Base-by-base conservation (phyloP, 2,113 vertebrate genomes). In the Hymenochirus boettgeri region DNA sequence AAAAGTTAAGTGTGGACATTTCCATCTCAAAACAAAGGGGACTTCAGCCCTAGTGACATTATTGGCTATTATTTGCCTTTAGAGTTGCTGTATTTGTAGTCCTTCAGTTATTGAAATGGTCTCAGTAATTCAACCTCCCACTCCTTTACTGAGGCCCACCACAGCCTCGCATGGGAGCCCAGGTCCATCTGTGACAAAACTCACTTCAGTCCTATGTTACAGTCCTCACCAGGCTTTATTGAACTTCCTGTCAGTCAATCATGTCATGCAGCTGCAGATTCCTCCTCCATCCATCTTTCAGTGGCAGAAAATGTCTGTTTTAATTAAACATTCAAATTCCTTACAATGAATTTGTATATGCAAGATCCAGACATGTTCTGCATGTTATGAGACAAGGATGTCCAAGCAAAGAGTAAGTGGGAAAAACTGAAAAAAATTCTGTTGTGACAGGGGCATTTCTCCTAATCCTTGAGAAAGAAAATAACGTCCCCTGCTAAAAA, bases 61-160 rank as follows among this genome's bases (percentile, higher is more conserved):
- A 70, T 65, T 85, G 79, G 83, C 80, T 79, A 75, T 78, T 53
- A 0, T 0, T 23, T 46, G n/a, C 0, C 17, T 69, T 51, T 11
- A 10, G 70, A 64, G 25, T n/a, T n/a, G n/a, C n/a, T 26, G 35
- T 51, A 57, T 29, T 21, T 9, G 25, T 35, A 35, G 3, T 35
- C 1, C 7, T 35, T 35, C 33, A 35, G 15, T 35, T 7, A 35
- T 35, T 35, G 15, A 35, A 35, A 35, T 13, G n/a, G n/a, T n/a
- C n/a, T 72, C 46, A 62, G 11, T n/a, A 19, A 46, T 18, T 42
- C 29, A 56, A 39, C 12, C 6, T 42, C 17, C 8, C 0, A 0
- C 37, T 39, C 57, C 57, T 39, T 51, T 42, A 56, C 57, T 62
- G 58, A 47, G 46, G 19, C 53, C 51, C 52, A 27, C 70, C n/a